Percentiles rank a stretch among this genome's conserved stretches.
Conservation (phyloP, 53 echinoderm and acorn worm species). For the Glandiceps talaboti region DNA sequence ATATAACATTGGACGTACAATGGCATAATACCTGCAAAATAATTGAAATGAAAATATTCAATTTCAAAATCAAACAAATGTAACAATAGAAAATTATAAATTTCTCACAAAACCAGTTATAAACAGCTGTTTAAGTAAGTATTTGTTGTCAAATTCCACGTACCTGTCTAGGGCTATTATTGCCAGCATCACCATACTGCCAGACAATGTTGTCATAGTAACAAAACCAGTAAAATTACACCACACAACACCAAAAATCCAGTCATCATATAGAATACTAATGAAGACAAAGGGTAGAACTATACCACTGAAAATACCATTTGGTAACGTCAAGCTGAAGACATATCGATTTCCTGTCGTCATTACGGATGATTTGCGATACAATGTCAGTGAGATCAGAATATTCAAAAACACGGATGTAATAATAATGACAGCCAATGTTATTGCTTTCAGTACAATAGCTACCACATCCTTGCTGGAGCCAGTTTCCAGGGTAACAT, state of each 20-base stretch:
- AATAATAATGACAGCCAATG: slow-evolving; percentile 42
- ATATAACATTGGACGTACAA: slow-evolving; percentile 80
- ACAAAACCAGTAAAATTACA: slow-evolving; percentile 60
- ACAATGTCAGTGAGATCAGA: slow-evolving; percentile 45
- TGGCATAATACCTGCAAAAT: slow-evolving; percentile 77
- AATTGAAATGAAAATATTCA: too few species aligned
- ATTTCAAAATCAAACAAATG: too few species aligned
- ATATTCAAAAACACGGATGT: slow-evolving; percentile 53
- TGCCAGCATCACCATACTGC: slow-evolving; percentile 33
- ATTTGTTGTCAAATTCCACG: too few species aligned
- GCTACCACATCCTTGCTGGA: neutral
- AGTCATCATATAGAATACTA: slow-evolving; percentile 43
- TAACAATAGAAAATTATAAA: too few species aligned
- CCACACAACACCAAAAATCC: slow-evolving; percentile 72
- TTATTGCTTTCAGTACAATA: slow-evolving; percentile 23
- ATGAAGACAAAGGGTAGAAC: slow-evolving; percentile 71
- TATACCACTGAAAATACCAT: slow-evolving; percentile 31
- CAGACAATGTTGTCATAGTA: slow-evolving; percentile 32
- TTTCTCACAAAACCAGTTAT: too few species aligned
- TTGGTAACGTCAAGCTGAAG: slow-evolving; percentile 58
- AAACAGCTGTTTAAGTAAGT: too few species aligned
- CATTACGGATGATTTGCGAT: slow-evolving; percentile 57
- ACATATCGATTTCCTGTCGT: slow-evolving; percentile 73
- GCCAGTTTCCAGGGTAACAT: neutral
- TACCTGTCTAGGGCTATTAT: slow-evolving; percentile 65